phyloP scores from a whole-genome alignment of 2,888 invertebrate genomes.

The Cantharis rufa region DNA sequence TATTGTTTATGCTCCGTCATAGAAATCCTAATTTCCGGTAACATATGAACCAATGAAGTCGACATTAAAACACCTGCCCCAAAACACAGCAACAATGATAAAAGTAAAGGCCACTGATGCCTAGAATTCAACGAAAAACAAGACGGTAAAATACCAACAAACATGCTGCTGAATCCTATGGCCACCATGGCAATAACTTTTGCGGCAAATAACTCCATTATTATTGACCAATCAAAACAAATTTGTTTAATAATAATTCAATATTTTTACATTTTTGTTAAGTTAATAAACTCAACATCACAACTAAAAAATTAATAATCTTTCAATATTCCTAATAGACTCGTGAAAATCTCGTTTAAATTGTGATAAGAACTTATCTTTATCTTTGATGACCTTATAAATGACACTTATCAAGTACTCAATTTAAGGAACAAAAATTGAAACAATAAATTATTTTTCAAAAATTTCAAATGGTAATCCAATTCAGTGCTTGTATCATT shows the following conservation, averaged over 20 bases:
- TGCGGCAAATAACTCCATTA: conserved; percentile 60
- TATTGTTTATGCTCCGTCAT: conserved; percentile 54
- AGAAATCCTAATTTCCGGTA: conserved; percentile 73
- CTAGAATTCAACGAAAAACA: conserved; percentile 64
- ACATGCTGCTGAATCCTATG: conserved; percentile 70
- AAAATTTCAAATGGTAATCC: neutral
- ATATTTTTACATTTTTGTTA: neutral
- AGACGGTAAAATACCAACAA: conserved; percentile 72
- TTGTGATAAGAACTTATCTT: conserved; percentile 18
- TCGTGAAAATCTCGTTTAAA: conserved; percentile 1
- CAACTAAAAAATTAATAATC: neutral
- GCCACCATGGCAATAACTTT: conserved; percentile 69
- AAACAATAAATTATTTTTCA: neutral
- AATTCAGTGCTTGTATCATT: neutral
- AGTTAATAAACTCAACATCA: neutral
- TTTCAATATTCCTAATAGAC: neutral
- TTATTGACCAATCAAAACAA: neutral
- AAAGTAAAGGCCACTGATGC: conserved; percentile 63
- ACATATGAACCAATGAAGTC: conserved; percentile 77
- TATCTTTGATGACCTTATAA: conserved; percentile 7
- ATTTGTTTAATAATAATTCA: neutral
- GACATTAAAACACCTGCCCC: conserved; percentile 81
- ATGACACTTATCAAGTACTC: neutral
- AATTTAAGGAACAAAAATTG: neutral
- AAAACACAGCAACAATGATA: conserved; percentile 75